phyloP scores from a whole-genome alignment of 2,797 vertebrate species.

The Argentina silus region DNA sequence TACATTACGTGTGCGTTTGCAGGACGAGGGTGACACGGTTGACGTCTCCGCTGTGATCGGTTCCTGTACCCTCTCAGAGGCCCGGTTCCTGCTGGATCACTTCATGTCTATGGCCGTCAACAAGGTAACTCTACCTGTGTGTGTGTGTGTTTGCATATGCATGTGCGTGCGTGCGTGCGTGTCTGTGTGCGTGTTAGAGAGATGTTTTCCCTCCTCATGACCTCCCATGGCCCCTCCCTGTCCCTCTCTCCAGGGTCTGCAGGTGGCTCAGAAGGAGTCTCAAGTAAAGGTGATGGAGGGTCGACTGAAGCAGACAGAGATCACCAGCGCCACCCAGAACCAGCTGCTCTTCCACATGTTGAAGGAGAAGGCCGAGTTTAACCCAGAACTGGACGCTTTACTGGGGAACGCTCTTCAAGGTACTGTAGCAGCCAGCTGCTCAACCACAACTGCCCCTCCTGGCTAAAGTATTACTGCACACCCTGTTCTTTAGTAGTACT shows the following conservation, averaged over 20 bases:
- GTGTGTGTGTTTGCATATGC: too few species aligned
- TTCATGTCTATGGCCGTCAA: slow-evolving; percentile 95
- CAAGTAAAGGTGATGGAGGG: slow-evolving; percentile 98
- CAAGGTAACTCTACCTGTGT: slow-evolving; percentile 80
- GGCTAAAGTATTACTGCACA: background rate
- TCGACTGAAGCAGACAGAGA: slow-evolving; percentile 95
- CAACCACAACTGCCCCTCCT: too few species aligned
- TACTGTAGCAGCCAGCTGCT: slow-evolving; percentile 52
- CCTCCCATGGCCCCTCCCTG: background rate
- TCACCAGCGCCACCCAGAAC: slow-evolving; percentile 97
- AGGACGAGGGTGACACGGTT: slow-evolving; percentile 94
- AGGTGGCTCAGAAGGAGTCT: slow-evolving; percentile 94
- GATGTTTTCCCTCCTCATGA: too few species aligned
- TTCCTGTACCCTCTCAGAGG: slow-evolving; percentile 91
- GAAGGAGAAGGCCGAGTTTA: slow-evolving; percentile 98
- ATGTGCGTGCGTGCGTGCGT: too few species aligned
- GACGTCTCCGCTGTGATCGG: slow-evolving; percentile 91
- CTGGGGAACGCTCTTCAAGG: slow-evolving; percentile 97
- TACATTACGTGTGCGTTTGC: slow-evolving; percentile 14
- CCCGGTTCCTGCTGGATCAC: slow-evolving; percentile 94
- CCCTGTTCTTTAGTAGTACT: background rate
- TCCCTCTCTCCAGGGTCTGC: slow-evolving; percentile 83
- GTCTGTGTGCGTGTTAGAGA: too few species aligned
- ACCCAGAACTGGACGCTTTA: slow-evolving; percentile 95
- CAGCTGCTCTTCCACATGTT: slow-evolving; percentile 98